phyloP scores from a whole-genome alignment of 2,888 invertebrate species.

The Strigamia transsilvanica region DNA sequence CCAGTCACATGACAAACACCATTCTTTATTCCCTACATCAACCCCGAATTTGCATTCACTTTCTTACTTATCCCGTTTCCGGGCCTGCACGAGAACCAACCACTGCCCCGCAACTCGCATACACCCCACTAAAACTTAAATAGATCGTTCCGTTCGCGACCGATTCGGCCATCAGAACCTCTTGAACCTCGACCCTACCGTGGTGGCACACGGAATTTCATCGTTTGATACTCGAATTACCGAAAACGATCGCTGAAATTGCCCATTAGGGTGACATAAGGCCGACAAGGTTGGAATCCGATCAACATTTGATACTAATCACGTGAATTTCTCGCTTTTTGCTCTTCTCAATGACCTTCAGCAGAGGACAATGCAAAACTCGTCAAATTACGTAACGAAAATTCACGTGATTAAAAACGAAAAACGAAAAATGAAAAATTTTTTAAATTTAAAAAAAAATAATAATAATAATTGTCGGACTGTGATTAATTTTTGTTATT shows the following conservation, averaged over 20 bases:
- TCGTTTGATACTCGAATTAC: not conserved
- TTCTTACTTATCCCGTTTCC: not conserved
- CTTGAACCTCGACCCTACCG: not conserved
- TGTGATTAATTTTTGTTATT: no score
- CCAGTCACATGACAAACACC: not conserved
- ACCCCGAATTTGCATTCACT: not conserved
- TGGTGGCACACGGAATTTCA: not conserved
- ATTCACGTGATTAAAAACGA: not conserved
- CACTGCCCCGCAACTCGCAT: not conserved
- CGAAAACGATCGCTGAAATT: not conserved
- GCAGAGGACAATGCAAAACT: constrained; percentile 10
- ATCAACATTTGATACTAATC: not conserved
- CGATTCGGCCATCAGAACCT: not conserved
- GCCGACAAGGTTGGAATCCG: not conserved
- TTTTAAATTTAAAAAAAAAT: no score
- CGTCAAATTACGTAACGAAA: not conserved
- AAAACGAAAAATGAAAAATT: no score
- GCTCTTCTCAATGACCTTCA: not conserved
- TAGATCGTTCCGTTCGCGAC: not conserved
- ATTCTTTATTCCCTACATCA: not conserved
- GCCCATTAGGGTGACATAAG: not conserved
- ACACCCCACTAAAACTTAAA: not conserved
- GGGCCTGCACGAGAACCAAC: not conserved
- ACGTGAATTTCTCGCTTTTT: not conserved
- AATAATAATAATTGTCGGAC: no score